These are phyloP conservation scores for Laothoe populi DNA, from an alignment of 2,888 invertebrate genomes.

Conservation along the genomic window DNA sequence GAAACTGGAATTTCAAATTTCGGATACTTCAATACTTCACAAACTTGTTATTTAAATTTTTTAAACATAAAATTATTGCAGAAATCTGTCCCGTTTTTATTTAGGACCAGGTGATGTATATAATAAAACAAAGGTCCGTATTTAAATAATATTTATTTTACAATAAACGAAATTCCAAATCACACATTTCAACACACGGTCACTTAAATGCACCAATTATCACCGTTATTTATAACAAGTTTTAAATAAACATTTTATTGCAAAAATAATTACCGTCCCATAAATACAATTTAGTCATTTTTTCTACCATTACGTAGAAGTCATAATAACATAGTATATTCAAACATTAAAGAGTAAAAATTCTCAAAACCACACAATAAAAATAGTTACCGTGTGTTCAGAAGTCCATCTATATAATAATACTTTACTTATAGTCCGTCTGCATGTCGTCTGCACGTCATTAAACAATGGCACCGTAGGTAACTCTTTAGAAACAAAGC, in stretches of 20 bases:
- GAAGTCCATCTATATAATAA: constrained; percentile 17
- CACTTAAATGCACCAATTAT: constrained; percentile 22
- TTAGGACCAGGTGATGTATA: not conserved
- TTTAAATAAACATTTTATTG: not conserved
- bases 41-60: no score
- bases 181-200: constrained; percentile 23
- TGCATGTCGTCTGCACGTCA: constrained; percentile 3
- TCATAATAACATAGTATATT: no score
- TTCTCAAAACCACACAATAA: not conserved
- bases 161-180: constrained; percentile 16
- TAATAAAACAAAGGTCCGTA: not conserved
- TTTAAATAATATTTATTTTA: constrained; percentile 16
- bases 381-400: constrained; percentile 3
- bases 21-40: no score
- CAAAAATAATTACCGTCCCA: no score
- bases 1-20: no score
- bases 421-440: constrained; percentile 22
- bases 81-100: no score
- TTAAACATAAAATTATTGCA: no score
- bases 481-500: constrained; percentile 34
- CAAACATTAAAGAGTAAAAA: no score
- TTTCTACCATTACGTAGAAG: no score
- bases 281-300: no score
- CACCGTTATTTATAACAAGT: not conserved
- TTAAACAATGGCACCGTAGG: constrained; percentile 29